phyloP scores from a whole-genome alignment of 2,113 vertebrate species.

The Gobiocypris rarus region DNA sequence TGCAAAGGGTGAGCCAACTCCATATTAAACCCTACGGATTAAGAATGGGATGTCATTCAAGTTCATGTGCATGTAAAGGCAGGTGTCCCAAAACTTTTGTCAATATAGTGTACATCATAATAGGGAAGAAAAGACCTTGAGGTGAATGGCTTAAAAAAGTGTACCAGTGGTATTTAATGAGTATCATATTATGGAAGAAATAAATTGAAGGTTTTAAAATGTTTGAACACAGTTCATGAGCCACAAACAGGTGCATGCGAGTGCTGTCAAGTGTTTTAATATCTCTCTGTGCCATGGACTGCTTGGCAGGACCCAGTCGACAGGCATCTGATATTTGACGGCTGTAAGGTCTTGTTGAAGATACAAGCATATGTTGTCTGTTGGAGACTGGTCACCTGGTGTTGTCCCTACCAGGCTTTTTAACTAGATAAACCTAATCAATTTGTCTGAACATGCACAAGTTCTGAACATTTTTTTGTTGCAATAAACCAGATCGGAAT shows the following conservation, averaged over 20 bases:
- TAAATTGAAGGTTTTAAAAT: neutral
- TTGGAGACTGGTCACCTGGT: neutral
- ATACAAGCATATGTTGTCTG: neutral
- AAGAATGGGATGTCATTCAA: no score
- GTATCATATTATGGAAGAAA: neutral
- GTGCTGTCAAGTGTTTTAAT: neutral
- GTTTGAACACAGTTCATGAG: neutral
- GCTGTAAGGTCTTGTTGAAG: neutral
- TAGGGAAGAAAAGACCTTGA: neutral
- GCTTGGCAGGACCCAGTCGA: neutral
- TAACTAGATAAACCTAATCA: neutral
- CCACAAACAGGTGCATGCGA: neutral
- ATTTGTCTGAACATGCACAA: no score
- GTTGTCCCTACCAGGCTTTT: neutral
- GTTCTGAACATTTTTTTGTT: no score
- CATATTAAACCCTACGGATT: no score
- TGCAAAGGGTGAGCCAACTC: no score
- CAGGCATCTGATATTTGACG: neutral
- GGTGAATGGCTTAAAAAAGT: neutral
- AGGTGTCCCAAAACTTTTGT: no score
- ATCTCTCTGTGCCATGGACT: conserved; percentile 9
- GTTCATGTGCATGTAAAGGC: no score
- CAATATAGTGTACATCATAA: no score
- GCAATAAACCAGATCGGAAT: no score
- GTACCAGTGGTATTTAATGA: neutral